Evolutionary conservation across 2,113 vertebrate genomes (phyloP).

Genomic region (Dicentrarchus labrax): DNA sequence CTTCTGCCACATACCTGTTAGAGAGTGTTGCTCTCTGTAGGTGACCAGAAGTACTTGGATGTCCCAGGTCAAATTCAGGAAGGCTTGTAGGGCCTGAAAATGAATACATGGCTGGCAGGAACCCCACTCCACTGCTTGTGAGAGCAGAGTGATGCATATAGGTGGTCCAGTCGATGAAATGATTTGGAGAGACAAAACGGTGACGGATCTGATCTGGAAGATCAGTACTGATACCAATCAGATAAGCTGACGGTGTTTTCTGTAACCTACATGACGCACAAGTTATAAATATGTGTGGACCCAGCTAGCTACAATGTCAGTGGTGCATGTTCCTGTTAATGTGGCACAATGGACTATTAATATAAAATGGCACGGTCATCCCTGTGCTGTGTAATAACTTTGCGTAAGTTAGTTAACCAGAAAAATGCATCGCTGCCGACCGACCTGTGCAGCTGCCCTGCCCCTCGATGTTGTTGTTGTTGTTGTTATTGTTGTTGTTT

Average conservation of each 20-base stretch:
- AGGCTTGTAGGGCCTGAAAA: constrained; percentile 72
- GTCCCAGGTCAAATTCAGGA: constrained; percentile 73
- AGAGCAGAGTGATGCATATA: constrained; percentile 74
- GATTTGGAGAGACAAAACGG: constrained; percentile 11
- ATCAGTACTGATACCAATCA: constrained; percentile 12
- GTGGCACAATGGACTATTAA: neutral
- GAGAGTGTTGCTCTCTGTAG: constrained; percentile 54
- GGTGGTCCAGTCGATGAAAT: constrained; percentile 13
- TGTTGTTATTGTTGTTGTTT: constrained; percentile 57
- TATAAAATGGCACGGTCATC: neutral
- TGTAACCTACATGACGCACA: constrained; percentile 18
- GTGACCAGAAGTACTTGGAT: constrained; percentile 52
- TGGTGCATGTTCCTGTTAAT: neutral
- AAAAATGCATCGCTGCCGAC: constrained; percentile 4
- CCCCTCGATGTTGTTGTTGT: constrained; percentile 32
- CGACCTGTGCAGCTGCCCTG: constrained; percentile 54
- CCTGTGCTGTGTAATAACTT: neutral
- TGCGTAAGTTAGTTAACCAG: neutral
- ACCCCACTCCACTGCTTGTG: constrained; percentile 67
- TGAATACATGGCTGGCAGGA: constrained; percentile 76
- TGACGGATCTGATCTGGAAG: constrained; percentile 16
- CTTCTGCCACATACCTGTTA: constrained; percentile 67
- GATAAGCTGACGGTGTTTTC: neutral
- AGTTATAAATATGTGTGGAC: neutral
- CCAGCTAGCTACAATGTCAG: constrained; percentile 10